Base-by-base conservation (phyloP, 2,113 vertebrate genomes). In the Podocnemis expansa region DNA sequence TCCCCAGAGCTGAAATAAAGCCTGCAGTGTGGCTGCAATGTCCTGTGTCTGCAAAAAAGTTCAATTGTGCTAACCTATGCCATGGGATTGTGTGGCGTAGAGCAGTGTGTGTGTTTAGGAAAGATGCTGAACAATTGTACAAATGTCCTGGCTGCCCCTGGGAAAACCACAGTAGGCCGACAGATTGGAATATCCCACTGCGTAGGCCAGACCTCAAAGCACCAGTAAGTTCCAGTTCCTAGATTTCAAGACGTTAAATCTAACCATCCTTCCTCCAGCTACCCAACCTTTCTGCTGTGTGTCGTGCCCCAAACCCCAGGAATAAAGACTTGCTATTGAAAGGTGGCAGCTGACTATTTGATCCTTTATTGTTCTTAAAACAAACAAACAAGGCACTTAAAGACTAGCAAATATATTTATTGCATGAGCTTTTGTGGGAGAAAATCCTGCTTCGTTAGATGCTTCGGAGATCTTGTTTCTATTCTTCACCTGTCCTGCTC, bases 351-450 rank as follows among this genome's bases (percentile, higher is more conserved):
- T 51, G 63, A 3, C 5, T 75, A 5, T 12, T 82, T 92, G 24
- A 94, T 54, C 10, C 49, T 22, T 85, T 67, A 85, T 58, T 45
- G 34, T 24, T 86, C 92, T n/a, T n/a, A n/a, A n/a, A n/a, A n/a
- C n/a, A n/a, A n/a, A n/a, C n/a, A n/a, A n/a, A n/a, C n/a, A n/a
- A n/a, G n/a, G n/a, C n/a, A n/a, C n/a, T n/a, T n/a, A n/a, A n/a
- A n/a, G n/a, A n/a, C n/a, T n/a, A n/a, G n/a, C n/a, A n/a, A n/a
- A n/a, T n/a, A n/a, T n/a, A n/a, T n/a, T n/a, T n/a, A n/a, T n/a
- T n/a, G n/a, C n/a, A n/a, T n/a, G n/a, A n/a, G n/a, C n/a, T n/a
- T n/a, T n/a, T n/a, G n/a, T n/a, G n/a, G n/a, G n/a, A n/a, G n/a
- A n/a, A n/a, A n/a, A n/a, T n/a, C n/a, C n/a, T n/a, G n/a, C n/a